These are phyloP conservation scores for Electrophaes corylata DNA, from an alignment of 2,888 invertebrate genomes.

Conservation along the genomic window DNA sequence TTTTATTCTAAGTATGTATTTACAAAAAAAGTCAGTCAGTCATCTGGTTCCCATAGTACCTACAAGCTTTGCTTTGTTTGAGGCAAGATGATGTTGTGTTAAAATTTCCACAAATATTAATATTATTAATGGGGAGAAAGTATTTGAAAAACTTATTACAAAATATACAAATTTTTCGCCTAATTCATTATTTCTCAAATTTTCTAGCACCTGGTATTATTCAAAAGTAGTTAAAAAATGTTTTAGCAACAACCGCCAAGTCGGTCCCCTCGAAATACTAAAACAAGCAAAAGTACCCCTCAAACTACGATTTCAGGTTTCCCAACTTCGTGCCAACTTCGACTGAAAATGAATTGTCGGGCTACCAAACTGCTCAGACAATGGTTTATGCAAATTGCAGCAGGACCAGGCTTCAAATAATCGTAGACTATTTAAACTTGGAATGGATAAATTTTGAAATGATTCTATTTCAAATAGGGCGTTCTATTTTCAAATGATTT, in stretches of 20 bases:
- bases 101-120: too few species aligned
- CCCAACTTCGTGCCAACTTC: slow-evolving; percentile 19
- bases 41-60: too few species aligned
- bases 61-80: too few species aligned
- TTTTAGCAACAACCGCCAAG: neutral
- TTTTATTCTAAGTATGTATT: too few species aligned
- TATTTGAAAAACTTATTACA: too few species aligned
- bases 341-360: slow-evolving; percentile 24
- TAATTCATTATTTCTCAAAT: too few species aligned
- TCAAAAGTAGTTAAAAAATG: neutral
- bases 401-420: slow-evolving; percentile 34
- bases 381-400: slow-evolving; percentile 38
- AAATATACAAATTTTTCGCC: too few species aligned
- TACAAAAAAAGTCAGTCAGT: too few species aligned
- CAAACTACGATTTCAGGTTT: slow-evolving; percentile 21
- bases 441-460: slow-evolving; percentile 3
- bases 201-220: neutral
- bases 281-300: slow-evolving; percentile 11
- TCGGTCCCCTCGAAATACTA: neutral
- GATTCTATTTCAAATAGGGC: slow-evolving; percentile 2
- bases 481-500: too few species aligned
- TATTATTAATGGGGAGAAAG: too few species aligned
- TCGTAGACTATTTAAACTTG: slow-evolving; percentile 38
- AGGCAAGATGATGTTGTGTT: too few species aligned
- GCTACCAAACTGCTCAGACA: slow-evolving; percentile 20